A percentile compares a stretch with the other conserved stretches of the same genome.
Conservation (phyloP, 1,140 invertebrate species). For the Lepidotrigona ventralis region DNA sequence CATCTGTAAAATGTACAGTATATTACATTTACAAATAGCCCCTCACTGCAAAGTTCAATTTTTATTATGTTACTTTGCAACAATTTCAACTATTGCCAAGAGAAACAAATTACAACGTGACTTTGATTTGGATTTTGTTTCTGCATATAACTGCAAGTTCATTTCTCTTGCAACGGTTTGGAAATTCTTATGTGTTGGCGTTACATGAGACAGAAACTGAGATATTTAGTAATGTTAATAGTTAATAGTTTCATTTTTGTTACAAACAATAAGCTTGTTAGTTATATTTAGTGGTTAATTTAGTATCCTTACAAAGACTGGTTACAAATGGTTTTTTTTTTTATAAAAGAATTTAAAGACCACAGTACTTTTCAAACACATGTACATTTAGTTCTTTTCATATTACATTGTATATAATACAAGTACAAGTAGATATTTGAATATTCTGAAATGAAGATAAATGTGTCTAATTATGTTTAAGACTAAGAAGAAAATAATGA, state of each 20-base stretch:
- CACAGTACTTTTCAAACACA: neutral
- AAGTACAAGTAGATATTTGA: neutral
- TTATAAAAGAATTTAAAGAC: neutral
- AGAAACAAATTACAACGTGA: neutral
- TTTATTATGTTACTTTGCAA: neutral
- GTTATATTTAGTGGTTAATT: neutral
- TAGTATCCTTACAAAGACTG: neutral
- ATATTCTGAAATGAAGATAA: neutral
- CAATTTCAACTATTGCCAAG: neutral
- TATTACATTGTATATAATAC: neutral
- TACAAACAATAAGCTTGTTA: neutral
- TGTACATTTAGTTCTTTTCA: neutral
- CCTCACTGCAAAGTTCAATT: neutral
- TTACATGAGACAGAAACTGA: neutral
- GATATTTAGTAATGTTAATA: neutral
- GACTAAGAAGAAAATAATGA: neutral
- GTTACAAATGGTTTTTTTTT: neutral
- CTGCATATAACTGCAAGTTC: neutral
- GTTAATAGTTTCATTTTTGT: neutral
- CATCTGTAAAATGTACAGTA: constrained; percentile 55
- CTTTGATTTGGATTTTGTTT: too few relatives aligned
- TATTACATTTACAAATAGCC: constrained; percentile 8
- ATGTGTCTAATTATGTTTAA: neutral
- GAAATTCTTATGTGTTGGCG: neutral
- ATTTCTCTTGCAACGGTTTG: neutral